Conservation (phyloP, 2,888 invertebrate genomes). For the Scaptomyza polygonia region DNA sequence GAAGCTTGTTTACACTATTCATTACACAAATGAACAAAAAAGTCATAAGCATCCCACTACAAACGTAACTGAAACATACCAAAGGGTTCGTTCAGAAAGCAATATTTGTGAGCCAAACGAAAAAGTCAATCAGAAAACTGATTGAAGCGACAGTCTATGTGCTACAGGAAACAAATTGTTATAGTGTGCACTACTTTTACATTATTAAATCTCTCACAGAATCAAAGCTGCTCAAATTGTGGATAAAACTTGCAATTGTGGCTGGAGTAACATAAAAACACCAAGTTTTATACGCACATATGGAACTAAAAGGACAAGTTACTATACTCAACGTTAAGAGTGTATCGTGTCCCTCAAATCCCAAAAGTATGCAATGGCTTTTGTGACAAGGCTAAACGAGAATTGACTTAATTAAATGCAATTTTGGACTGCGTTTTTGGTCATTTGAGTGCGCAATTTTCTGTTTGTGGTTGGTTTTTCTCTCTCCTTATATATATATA, state of each 20-base stretch:
- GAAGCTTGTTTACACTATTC: not conserved
- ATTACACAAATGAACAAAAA: no score
- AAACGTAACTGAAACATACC: no score
- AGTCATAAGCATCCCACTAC: no score
- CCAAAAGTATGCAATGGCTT: constrained; percentile 50
- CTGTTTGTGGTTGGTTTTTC: constrained; percentile 43
- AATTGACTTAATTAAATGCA: constrained; percentile 79
- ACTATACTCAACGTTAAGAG: not conserved
- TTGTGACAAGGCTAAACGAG: constrained; percentile 36
- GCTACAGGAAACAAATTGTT: no score
- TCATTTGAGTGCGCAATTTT: constrained; percentile 75
- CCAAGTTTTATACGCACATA: not conserved
- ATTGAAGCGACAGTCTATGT: no score
- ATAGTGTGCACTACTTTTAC: no score
- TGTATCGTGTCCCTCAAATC: constrained; percentile 24
- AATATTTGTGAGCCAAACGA: no score
- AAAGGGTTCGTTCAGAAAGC: no score
- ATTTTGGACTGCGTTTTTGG: constrained; percentile 72
- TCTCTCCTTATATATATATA: constrained; percentile 2
- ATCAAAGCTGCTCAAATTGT: not conserved
- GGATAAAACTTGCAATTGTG: not conserved
- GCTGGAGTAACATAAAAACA: not conserved
- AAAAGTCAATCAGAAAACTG: no score
- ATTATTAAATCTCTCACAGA: no score
- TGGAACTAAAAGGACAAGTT: not conserved